Conservation (phyloP, 2,797 vertebrate species). For the Discoglossus pictus region DNA sequence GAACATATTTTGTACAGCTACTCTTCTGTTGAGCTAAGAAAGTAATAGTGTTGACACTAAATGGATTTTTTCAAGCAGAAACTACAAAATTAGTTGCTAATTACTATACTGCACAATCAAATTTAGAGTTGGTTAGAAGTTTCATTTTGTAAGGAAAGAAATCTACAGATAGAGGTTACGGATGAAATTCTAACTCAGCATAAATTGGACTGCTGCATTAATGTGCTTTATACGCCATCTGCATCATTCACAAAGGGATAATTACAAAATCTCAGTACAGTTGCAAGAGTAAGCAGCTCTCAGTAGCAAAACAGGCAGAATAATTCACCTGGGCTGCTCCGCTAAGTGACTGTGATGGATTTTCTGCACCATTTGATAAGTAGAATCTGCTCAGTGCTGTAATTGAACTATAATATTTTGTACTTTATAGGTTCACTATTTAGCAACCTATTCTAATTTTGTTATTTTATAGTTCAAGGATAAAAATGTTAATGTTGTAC, state of each 20-base stretch:
- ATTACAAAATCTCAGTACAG: constrained; percentile 14
- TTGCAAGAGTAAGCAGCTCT: constrained; percentile 20
- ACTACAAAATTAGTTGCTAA: constrained; percentile 30
- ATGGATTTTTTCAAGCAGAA: constrained; percentile 34
- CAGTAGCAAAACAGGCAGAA: constrained; percentile 8
- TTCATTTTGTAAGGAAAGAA: constrained; percentile 18
- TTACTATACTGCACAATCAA: constrained; percentile 20
- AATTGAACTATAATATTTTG: not conserved
- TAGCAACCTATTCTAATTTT: not conserved
- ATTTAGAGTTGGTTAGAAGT: constrained; percentile 24
- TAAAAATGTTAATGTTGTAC: no score
- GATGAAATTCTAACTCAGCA: constrained; percentile 33
- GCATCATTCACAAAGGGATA: constrained; percentile 29
- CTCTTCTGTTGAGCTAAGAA: constrained; percentile 18
- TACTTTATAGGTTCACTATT: constrained; percentile 1
- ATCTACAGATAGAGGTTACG: constrained; percentile 33
- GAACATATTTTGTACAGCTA: constrained; percentile 26
- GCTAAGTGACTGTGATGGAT: constrained; percentile 17
- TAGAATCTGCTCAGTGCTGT: constrained; percentile 18
- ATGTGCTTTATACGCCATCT: constrained; percentile 27
- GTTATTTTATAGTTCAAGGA: constrained; percentile 1
- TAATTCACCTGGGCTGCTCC: constrained; percentile 16
- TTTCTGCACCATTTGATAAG: constrained; percentile 26
- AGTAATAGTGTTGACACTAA: constrained; percentile 36
- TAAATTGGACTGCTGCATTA: constrained; percentile 31